Evolutionary conservation across 1,140 invertebrate genomes (phyloP).

Genomic region (Drosophila nasuta): DNA sequence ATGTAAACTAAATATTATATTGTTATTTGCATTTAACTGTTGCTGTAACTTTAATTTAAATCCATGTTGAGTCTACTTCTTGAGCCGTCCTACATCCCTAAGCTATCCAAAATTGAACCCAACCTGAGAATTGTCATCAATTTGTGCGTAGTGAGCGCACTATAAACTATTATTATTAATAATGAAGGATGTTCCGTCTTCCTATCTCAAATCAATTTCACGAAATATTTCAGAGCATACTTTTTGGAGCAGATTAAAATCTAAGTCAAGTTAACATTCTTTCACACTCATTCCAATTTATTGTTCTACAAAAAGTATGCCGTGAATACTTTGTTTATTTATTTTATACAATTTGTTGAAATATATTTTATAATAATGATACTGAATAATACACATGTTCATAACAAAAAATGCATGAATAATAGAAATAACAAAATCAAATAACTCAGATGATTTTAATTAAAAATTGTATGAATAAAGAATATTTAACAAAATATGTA

Average conservation of each 20-base stretch:
- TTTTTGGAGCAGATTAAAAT: slow-evolving; percentile 1
- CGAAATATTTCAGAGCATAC: not conserved
- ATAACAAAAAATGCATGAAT: not conserved
- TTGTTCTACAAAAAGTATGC: slow-evolving; percentile 11
- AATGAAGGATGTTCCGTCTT: slow-evolving; percentile 4
- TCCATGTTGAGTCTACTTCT: not conserved
- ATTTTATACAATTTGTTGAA: slow-evolving; percentile 1
- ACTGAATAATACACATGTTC: not conserved
- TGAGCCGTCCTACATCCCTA: slow-evolving; percentile 9
- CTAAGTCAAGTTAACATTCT: not conserved
- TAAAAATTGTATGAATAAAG: not conserved
- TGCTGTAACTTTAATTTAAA: slow-evolving; percentile 10
- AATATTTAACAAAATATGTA: not conserved
- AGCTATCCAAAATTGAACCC: not conserved
- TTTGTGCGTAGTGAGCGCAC: not conserved
- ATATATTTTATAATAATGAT: not conserved
- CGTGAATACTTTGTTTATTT: not conserved
- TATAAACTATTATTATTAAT: not conserved
- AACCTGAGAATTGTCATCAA: not conserved
- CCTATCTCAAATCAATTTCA: not conserved
- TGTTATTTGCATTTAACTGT: slow-evolving; percentile 18
- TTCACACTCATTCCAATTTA: too few species aligned
- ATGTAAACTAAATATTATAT: slow-evolving; percentile 7
- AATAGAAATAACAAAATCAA: not conserved
- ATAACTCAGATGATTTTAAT: not conserved